phyloP scores from a whole-genome alignment of 2,888 invertebrate genomes.

The Rhorus exstirpatorius region DNA sequence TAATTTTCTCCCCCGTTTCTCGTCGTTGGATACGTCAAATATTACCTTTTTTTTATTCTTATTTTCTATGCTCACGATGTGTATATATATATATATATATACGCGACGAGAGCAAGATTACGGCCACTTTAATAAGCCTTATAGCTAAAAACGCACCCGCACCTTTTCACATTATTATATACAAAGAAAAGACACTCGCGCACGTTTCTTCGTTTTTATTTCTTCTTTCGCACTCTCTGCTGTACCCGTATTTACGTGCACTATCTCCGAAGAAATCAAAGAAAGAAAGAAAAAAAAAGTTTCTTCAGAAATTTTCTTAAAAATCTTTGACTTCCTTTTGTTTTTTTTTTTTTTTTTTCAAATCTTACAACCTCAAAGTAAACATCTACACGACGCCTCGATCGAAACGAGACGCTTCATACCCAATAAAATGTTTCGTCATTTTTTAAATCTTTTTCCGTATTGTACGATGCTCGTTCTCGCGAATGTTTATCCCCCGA shows the following conservation, averaged over 20 bases:
- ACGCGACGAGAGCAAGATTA: not conserved
- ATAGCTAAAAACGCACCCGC: too few relatives aligned
- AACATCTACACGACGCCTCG: slow-evolving; percentile 48
- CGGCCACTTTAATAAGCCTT: too few relatives aligned
- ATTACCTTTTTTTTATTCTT: too few relatives aligned
- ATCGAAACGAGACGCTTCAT: slow-evolving; percentile 43
- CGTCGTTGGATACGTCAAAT: too few relatives aligned
- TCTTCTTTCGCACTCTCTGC: not conserved
- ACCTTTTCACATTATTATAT: slow-evolving; percentile 51
- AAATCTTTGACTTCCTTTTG: too few relatives aligned
- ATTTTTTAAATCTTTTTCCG: slow-evolving; percentile 33
- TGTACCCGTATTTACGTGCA: slow-evolving; percentile 5
- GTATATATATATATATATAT: too few relatives aligned
- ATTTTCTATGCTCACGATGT: too few relatives aligned
- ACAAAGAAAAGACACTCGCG: too few relatives aligned
- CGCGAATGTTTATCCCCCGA: not conserved
- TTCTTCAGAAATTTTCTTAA: not conserved
- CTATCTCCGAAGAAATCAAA: not conserved
- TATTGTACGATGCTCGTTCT: not conserved
- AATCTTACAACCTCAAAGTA: too few relatives aligned
- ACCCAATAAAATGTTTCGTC: slow-evolving; percentile 18
- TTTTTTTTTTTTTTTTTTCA: too few relatives aligned
- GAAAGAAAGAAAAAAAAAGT: slow-evolving; percentile 10
- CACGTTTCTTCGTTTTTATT: slow-evolving; percentile 5
- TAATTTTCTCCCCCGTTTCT: too few relatives aligned